Percentiles rank a stretch among this genome's conserved stretches.
These are phyloP conservation scores for Triplophysa yarkandensis DNA, from an alignment of 2,797 vertebrate genomes.

Conservation along the genomic window DNA sequence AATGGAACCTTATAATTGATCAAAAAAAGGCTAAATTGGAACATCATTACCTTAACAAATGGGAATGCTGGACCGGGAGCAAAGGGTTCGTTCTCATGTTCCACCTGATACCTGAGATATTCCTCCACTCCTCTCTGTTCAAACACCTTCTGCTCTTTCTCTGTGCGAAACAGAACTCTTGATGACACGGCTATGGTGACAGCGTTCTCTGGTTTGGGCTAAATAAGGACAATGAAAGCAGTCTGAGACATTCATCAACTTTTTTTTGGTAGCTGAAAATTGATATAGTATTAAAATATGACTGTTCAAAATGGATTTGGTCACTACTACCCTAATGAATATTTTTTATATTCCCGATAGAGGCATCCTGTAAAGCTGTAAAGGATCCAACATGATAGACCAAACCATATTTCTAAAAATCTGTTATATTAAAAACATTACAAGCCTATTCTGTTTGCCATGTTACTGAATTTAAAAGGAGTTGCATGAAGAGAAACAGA, in stretches of 20 bases:
- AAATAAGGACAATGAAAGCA: slow-evolving; percentile 37
- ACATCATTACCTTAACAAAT: slow-evolving; percentile 88
- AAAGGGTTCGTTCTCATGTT: slow-evolving; percentile 94
- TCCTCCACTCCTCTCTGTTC: slow-evolving; percentile 89
- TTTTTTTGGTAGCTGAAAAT: not conserved
- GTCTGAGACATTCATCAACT: slow-evolving; percentile 9
- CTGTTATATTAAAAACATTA: not conserved
- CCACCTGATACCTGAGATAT: slow-evolving; percentile 90
- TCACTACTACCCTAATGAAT: not conserved
- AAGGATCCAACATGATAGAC: too few species aligned
- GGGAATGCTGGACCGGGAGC: slow-evolving; percentile 91
- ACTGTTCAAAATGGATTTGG: not conserved
- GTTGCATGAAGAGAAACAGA: not conserved
- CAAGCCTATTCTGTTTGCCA: not conserved
- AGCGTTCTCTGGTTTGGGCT: slow-evolving; percentile 94
- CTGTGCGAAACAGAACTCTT: slow-evolving; percentile 92
- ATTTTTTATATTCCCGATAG: not conserved
- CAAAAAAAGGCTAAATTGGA: not conserved
- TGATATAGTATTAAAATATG: too few species aligned
- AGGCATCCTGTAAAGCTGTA: not conserved
- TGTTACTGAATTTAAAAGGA: not conserved
- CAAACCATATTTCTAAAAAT: not conserved
- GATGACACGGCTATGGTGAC: slow-evolving; percentile 94
- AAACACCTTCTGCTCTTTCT: slow-evolving; percentile 90
- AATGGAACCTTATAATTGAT: not conserved